A percentile compares a stretch with the other conserved stretches of the same genome.
phyloP scores from a whole-genome alignment of 2,888 invertebrate species.

The Carabus problematicus region DNA sequence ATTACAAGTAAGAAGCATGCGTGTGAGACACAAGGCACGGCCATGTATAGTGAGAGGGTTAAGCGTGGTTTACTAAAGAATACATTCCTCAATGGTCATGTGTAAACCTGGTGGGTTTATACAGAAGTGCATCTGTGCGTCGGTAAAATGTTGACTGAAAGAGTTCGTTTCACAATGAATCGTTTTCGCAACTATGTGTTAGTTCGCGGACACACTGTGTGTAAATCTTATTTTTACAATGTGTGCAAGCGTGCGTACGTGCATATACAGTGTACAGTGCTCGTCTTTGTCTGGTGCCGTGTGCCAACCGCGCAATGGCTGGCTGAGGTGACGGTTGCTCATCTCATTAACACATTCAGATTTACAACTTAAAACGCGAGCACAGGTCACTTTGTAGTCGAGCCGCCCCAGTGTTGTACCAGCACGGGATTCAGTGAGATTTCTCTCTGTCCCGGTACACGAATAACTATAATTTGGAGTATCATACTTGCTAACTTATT shows the following conservation, averaged over 20 bases:
- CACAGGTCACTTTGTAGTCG: slow-evolving; percentile 28
- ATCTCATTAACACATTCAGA: slow-evolving; percentile 41
- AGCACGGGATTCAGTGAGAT: slow-evolving; percentile 9
- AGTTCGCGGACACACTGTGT: slow-evolving; percentile 20
- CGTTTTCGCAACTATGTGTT: slow-evolving; percentile 11
- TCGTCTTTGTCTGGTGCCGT: slow-evolving; percentile 35
- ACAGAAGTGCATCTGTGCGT: neutral
- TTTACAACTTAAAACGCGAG: slow-evolving; percentile 41
- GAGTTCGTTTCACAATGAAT: neutral
- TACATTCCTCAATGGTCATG: too few species aligned
- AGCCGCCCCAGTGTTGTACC: slow-evolving; percentile 15
- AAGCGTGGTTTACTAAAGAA: too few species aligned
- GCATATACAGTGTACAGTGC: slow-evolving; percentile 2
- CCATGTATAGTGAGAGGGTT: too few species aligned
- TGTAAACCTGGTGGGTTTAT: too few species aligned
- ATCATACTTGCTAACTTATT: too few species aligned
- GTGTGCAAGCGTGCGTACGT: slow-evolving; percentile 20
- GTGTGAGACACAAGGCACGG: too few species aligned
- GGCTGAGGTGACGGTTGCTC: slow-evolving; percentile 19
- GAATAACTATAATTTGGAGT: too few species aligned
- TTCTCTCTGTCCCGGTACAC: too few species aligned
- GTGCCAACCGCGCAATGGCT: slow-evolving; percentile 5
- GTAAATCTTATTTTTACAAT: neutral
- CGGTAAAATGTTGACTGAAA: neutral
- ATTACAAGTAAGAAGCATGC: too few species aligned